Percentiles rank a stretch among this genome's conserved stretches.
Conservation (phyloP, 1,140 invertebrate genomes). For the Heterodera carotae region DNA sequence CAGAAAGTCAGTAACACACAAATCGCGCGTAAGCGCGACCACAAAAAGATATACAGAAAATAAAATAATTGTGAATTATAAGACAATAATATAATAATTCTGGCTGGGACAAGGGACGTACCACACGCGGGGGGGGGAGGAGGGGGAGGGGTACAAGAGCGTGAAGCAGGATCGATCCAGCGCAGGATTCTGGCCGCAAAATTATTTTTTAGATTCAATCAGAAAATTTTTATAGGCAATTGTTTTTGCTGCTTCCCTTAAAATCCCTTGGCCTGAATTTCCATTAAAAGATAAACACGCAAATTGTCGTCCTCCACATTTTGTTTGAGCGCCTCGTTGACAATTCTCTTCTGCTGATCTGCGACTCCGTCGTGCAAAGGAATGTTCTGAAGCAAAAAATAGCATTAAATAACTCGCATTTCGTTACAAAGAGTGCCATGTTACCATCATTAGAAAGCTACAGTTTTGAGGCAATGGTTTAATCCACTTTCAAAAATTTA, state of each 20-base stretch:
- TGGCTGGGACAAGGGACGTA: no score
- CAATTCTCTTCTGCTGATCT: conserved; percentile 17
- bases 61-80: neutral
- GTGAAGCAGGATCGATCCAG: no score
- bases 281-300: conserved; percentile 20
- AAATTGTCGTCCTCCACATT: conserved; percentile 27
- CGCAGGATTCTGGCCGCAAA: no score
- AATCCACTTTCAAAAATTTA: no score
- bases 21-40: neutral
- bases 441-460: no score
- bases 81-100: neutral
- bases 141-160: no score
- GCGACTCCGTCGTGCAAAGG: conserved; percentile 10
- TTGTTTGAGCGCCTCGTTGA: conserved; percentile 7
- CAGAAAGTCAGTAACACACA: neutral
- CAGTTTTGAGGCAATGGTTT: no score
- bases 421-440: no score
- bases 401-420: no score
- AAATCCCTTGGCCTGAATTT: conserved; percentile 26
- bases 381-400: conserved; percentile 7
- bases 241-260: neutral
- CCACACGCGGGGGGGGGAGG: no score
- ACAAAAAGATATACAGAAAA: neutral
- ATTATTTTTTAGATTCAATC: no score
- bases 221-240: neutral